Base-by-base conservation (phyloP, 2,797 vertebrate genomes). In the Bovichtus variegatus region DNA sequence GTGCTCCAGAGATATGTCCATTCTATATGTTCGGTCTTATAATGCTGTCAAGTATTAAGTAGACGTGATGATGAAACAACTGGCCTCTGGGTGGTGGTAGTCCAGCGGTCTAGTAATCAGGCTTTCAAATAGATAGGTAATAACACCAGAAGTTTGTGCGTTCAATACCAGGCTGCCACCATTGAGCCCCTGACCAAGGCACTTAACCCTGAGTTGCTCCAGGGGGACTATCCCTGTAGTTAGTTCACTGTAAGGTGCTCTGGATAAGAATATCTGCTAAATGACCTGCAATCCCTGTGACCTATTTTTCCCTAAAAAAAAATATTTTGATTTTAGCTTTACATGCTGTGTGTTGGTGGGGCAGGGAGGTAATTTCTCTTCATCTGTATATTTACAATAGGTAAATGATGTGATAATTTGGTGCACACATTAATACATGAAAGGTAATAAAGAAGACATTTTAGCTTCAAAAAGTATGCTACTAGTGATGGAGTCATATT, bases 41-140 rank as follows among this genome's bases (percentile, higher is more conserved):
- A 51, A 44, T 34, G 44, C 75, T 78, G 63, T 72, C 64, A 62
- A 51, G 40, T 51, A 40, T 71, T 40, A 65, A 64, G 50, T 47
- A 77, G 70, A 46, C 41, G 71, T 66, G 71, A 75, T 76, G 34
- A 82, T 80, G 40, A n/a, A n/a, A n/a, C n/a, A n/a, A n/a, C n/a
- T n/a, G n/a, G n/a, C n/a, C n/a, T n/a, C n/a, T n/a, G n/a, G n/a
- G n/a, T n/a, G n/a, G n/a, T n/a, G n/a, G n/a, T n/a, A n/a, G n/a
- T n/a, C n/a, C n/a, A n/a, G n/a, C n/a, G n/a, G n/a, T n/a, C n/a
- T n/a, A n/a, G n/a, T n/a, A n/a, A n/a, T n/a, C n/a, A n/a, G n/a
- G n/a, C n/a, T n/a, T n/a, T n/a, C n/a, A n/a, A n/a, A n/a, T n/a
- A n/a, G n/a, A n/a, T n/a, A n/a, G n/a, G n/a, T n/a, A n/a, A n/a